Conservation (phyloP, 2,797 vertebrate genomes). For the Scleropages formosus region DNA sequence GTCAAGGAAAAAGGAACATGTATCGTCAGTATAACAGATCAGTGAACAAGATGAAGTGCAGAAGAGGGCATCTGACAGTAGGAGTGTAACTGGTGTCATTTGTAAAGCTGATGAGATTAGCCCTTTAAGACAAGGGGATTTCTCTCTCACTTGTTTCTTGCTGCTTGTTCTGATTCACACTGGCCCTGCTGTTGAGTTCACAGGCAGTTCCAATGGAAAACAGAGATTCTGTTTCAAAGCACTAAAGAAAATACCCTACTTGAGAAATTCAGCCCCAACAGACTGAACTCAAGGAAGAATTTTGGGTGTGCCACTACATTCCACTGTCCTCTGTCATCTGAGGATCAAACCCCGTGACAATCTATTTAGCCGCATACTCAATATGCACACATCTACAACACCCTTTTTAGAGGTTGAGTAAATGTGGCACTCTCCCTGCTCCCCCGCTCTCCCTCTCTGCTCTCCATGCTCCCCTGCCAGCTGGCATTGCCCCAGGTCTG, state of each 20-base stretch:
- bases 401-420: background rate
- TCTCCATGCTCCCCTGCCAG: slow-evolving; percentile 37
- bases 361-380: too few species aligned
- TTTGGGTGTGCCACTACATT: background rate
- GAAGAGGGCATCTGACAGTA: background rate
- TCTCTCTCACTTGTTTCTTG: background rate
- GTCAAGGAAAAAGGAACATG: background rate
- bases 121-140: background rate
- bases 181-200: background rate
- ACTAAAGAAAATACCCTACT: background rate
- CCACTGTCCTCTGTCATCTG: too few species aligned
- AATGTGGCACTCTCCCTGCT: background rate
- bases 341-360: too few species aligned
- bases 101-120: background rate
- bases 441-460: slow-evolving; percentile 49
- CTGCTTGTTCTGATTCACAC: background rate
- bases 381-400: background rate
- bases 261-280: background rate
- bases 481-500: slow-evolving; percentile 33
- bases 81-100: background rate
- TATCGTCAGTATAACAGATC: background rate
- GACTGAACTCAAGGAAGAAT: background rate
- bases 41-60: background rate
- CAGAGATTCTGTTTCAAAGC: background rate
- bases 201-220: background rate